Evolutionary conservation across 2,113 vertebrate species (phyloP), one percentile per base, ranked within the genome.

Genomic region (Ornithorhynchus anatinus): DNA sequence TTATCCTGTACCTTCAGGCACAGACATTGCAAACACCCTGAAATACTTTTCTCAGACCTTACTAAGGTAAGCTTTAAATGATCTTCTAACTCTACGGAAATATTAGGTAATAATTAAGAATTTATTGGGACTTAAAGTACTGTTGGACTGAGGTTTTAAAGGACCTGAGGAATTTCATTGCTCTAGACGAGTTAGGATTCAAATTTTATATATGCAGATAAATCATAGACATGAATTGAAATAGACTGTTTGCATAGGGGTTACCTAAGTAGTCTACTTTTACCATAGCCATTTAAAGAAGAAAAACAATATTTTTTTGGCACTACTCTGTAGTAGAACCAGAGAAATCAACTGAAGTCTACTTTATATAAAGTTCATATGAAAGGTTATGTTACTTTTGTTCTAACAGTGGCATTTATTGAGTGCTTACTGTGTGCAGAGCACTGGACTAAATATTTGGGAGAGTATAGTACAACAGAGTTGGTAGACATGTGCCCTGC

Each of bases 11-110:
- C 98, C 98, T 81, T 98, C 97, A 81, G 98, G 98, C 93, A 98
- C 97, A 91, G 98, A 99, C 94, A 99, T 99, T 93, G 98, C 98
- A 95, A 99, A 99, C 93, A 99, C 98, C 91, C 92, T 99, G 96
- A 99, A 99, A 94, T 99, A 99, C 93, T 99, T 99, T 96, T 99
- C 98, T 91, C 98, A 99, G 91, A 99, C 97, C 4, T 94, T 99
- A 84, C 94, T 99, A 95, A 99, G 98, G 98, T 99, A 99, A 99
- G 98, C 95, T 89, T 92, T 89, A 84, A 82, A 81, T 77, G 71
- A 87, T 74, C 88, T 78, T 90, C 59, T 90, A 38, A 62, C 74
- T 85, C 19, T 80, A 80, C 82, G 89, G 50, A 88, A 56, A 54
- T 76, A 69, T 71, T 85, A 86, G 61, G 29, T 58, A 72, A 5